These are phyloP conservation scores for Orchesella flavescens DNA, from an alignment of 2,888 invertebrate species.

Conservation along the genomic window DNA sequence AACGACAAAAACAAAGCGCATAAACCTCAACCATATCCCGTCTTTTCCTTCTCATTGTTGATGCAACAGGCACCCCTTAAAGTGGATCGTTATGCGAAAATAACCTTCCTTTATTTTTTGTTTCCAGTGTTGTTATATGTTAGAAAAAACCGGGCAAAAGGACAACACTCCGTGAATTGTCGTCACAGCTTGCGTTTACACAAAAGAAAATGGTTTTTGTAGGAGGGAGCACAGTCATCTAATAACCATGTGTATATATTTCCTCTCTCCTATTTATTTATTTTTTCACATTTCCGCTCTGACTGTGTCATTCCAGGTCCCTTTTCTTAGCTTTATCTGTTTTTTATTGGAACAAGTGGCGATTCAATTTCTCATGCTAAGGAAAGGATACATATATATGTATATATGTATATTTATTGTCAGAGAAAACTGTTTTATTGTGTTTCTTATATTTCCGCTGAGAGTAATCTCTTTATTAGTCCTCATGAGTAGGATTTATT, in stretches of 20 bases:
- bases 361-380: too few species aligned
- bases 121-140: not conserved
- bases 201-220: conserved; percentile 4
- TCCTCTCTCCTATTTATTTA: too few species aligned
- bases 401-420: too few species aligned
- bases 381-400: too few species aligned
- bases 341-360: not conserved
- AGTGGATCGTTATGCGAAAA: not conserved
- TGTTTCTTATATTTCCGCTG: too few species aligned
- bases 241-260: too few species aligned
- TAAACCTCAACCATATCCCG: not conserved
- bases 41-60: not conserved
- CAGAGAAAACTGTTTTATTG: too few species aligned
- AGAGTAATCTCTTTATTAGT: too few species aligned
- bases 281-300: too few species aligned
- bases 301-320: not conserved
- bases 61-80: conserved; percentile 31
- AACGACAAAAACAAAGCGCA: not conserved
- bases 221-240: too few species aligned
- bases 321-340: not conserved
- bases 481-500: conserved; percentile 22
- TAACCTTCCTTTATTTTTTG: not conserved
- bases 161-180: not conserved
- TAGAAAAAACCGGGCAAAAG: too few species aligned
- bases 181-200: conserved; percentile 10